Conservation (phyloP, 2,113 vertebrate genomes). For the Chelonoidis abingdonii region DNA sequence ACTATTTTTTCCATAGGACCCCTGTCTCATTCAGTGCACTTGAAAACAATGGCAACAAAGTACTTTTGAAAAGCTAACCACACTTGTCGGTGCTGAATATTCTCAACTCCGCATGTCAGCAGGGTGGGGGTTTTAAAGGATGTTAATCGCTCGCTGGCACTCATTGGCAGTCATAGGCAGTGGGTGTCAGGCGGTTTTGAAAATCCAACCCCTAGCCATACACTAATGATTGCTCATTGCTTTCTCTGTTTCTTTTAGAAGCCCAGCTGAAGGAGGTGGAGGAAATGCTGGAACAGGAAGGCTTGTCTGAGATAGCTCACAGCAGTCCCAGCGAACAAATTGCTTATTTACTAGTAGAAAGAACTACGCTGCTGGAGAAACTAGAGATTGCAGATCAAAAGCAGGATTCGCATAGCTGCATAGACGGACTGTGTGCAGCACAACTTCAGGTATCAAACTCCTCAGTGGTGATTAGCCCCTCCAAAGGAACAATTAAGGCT, state of each 20-base stretch:
- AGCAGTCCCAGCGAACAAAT: constrained; percentile 87
- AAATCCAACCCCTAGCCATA: neutral
- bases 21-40: neutral
- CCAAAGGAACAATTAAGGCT: rapidly evolving
- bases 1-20: neutral
- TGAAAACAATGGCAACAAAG: neutral
- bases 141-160: neutral
- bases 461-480: neutral
- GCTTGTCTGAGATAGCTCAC: constrained; percentile 83
- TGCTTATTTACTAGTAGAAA: constrained; percentile 87
- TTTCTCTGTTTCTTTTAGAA: constrained; percentile 77
- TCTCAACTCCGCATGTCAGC: neutral
- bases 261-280: constrained; percentile 86
- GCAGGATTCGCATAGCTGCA: constrained; percentile 69
- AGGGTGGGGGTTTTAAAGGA: neutral
- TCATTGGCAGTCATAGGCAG: neutral
- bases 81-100: neutral
- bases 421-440: constrained; percentile 63
- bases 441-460: constrained; percentile 81
- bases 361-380: constrained; percentile 82
- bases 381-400: constrained; percentile 81
- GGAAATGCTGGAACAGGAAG: constrained; percentile 90
- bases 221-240: neutral
- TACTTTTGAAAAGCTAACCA: neutral
- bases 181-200: neutral